These are phyloP conservation scores for Phodopus roborovskii DNA, from an alignment of 2,113 vertebrate genomes.

Conservation along the genomic window DNA sequence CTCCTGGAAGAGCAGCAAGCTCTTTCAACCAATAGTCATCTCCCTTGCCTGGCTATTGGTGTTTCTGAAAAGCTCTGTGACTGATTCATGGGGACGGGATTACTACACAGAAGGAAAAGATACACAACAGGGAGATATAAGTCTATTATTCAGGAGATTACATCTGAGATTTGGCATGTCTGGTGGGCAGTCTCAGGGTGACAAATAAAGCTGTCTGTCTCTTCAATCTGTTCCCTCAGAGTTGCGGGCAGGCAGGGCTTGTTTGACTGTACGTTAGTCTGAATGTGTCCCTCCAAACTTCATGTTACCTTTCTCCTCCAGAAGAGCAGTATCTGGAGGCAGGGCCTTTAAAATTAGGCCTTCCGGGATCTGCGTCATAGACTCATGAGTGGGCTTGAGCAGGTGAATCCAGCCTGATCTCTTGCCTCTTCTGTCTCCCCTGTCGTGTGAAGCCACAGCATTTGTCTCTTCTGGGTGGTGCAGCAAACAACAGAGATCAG, in stretches of 20 bases:
- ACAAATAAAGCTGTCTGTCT: not conserved
- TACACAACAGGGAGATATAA: not conserved
- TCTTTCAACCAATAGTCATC: not conserved
- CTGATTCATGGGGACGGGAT: constrained; percentile 25
- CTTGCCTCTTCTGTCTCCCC: not conserved
- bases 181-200: not conserved
- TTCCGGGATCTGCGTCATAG: not conserved
- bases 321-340: not conserved
- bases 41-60: not conserved
- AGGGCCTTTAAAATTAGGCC: not conserved
- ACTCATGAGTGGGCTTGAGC: not conserved
- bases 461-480: not conserved
- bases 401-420: not conserved
- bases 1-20: not conserved
- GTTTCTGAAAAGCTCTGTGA: constrained; percentile 9
- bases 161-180: not conserved
- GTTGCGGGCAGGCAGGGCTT: not conserved
- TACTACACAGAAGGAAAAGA: not conserved
- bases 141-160: not conserved
- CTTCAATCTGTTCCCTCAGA: not conserved
- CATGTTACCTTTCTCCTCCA: not conserved
- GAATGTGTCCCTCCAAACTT: not conserved
- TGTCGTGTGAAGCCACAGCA: not conserved
- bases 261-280: not conserved
- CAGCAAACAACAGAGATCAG: not conserved